phyloP scores from a whole-genome alignment of 2,888 invertebrate genomes.

The Tanypteryx hageni region DNA sequence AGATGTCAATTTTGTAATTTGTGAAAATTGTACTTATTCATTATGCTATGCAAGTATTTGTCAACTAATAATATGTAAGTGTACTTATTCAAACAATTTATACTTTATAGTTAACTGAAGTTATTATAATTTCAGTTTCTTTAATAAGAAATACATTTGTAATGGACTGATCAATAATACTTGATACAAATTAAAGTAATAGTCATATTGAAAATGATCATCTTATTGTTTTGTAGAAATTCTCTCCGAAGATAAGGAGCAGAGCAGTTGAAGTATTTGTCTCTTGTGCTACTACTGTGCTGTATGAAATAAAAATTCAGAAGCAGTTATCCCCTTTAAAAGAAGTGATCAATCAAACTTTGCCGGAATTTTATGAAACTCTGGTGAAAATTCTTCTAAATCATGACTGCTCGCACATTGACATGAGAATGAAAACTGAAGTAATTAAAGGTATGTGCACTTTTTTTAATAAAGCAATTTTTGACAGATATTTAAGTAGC shows the following conservation, averaged over 20 bases:
- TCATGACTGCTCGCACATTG: conserved; percentile 77
- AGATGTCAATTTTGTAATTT: too few species aligned
- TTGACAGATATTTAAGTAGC: neutral
- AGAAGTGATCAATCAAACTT: conserved; percentile 81
- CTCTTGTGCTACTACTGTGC: conserved; percentile 79
- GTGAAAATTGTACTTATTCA: too few species aligned
- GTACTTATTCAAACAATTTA: too few species aligned
- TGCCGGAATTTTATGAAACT: conserved; percentile 82
- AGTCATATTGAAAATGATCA: neutral
- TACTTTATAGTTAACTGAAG: too few species aligned
- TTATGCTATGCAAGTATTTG: too few species aligned
- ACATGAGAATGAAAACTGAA: conserved; percentile 81
- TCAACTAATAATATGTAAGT: too few species aligned
- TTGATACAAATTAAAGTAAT: too few species aligned
- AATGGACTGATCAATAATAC: too few species aligned
- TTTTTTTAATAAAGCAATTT: neutral
- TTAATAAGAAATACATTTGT: too few species aligned
- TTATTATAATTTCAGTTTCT: too few species aligned
- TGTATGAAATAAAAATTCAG: conserved; percentile 68
- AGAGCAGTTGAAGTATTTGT: conserved; percentile 83
- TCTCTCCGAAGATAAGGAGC: conserved; percentile 79
- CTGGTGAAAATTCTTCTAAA: conserved; percentile 79
- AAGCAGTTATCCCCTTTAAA: conserved; percentile 73
- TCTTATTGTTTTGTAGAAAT: conserved; percentile 74
- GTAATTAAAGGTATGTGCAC: conserved; percentile 78